Base-by-base conservation (phyloP, 2,797 vertebrate genomes). In the Parotocinclus haroldoi region DNA sequence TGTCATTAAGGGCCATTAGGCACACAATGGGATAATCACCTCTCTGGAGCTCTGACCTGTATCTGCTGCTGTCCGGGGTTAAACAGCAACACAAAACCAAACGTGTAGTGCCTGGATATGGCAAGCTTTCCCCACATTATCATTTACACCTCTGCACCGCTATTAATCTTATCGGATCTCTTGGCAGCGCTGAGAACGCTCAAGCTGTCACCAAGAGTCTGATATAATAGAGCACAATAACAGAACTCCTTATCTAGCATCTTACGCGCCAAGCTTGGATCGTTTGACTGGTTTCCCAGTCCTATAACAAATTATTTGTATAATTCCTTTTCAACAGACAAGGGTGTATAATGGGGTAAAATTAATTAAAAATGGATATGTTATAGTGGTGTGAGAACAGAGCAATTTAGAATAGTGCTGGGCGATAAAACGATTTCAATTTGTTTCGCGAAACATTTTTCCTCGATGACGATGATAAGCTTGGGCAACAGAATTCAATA, bases 11-110 rank as follows among this genome's bases (percentile, higher is more conserved):
- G 75, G 65, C 73, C 78, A 73, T 77, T 79, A 79, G 56, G 49
- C 78, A 68, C 72, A 75, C 69, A 75, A 73, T 73, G 69, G 68
- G 71, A 77, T 79, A 77, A 79, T 79, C 75, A 75, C 75, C 58
- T 75, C 78, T 71, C 70, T 55, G 46, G 75, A 68, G 76, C 17
- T 65, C 68, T 80, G 75, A 80, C 75, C 78, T 72, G 78, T 77
- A 76, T 76, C 64, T 58, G 48, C 68, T 59, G 68, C 71, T 71
- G 70, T 69, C 73, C 67, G 70, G 76, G 87, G 88, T 88, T 89
- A 88, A 89, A 67, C 69, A 77, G 78, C 82, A 81, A 87, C 79
- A 82, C 78, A 69, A 69, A 84, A 87, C 48, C 48, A 5, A 14
- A 9, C 73, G 74, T 74, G 76, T 70, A 70, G 59, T 40, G 80